Base-by-base conservation (phyloP, 2,888 invertebrate genomes). In the Cepaea hortensis region DNA sequence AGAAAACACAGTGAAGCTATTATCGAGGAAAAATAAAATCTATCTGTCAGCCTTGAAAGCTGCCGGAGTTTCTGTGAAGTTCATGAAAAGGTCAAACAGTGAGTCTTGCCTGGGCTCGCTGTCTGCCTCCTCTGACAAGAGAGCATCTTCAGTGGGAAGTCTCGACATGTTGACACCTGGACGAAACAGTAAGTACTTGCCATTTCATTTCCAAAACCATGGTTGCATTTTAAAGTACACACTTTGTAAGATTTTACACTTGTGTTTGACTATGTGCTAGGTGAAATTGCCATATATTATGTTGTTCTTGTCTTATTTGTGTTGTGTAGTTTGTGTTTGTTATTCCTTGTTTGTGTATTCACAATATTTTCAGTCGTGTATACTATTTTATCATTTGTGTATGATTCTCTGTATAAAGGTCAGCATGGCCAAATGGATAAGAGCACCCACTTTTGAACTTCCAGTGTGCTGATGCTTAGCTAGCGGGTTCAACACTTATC, bases 1-100 rank as follows among this genome's bases (percentile, higher is more conserved):
- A 7, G 94, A 94, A 85, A 92, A 92, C 68, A 93, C 93, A 0
- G 93, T 93, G 6, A 91, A 92, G 15, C 75, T 72, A 2, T 46
- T 84, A 20, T 87, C 87, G 48, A 87, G 68, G 72, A 84, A 81
- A 62, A 87, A 77, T 48, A 87, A 87, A 65, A 48, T 61, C 13
- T 87, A 65, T 50, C 4, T 55, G 79, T 50, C 65, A 18, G 81
- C 84, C 2, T 48, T 87, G 46, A 73, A 73, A n/a, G n/a, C 82
- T 46, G 84, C 81, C n/a, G 87, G 87, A 5, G 3, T 83, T 18
- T 55, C 79, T 23, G 62, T 50, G 46, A 50, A 20, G 1, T 35
- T 81, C n/a, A 48, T 72, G 48, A 70, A 35, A 6, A 70, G 84
- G 13, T 83, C 86, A 6, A 83, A 48, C 73, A 86, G 86, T 65